phyloP scores from a whole-genome alignment of 1,140 invertebrate genomes.

The Drosophila paulistorum region DNA sequence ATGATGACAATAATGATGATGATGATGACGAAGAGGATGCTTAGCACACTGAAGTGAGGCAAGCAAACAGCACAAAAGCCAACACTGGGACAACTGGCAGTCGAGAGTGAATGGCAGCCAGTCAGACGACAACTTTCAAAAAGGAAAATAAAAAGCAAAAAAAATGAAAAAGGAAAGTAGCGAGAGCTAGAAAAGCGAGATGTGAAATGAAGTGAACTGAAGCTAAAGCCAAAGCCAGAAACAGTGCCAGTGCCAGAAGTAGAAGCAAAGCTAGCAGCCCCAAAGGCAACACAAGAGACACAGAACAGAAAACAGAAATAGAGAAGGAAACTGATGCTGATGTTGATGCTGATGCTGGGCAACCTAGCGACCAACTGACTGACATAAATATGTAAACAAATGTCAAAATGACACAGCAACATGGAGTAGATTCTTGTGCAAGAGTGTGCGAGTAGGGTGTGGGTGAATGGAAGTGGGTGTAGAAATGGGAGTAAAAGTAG shows the following conservation, averaged over 20 bases:
- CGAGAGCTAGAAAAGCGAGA: constrained; percentile 36
- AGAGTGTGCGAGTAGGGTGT: too few species aligned
- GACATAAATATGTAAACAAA: constrained; percentile 82
- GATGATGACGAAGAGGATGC: constrained; percentile 14
- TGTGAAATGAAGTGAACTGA: constrained; percentile 66
- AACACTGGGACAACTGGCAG: constrained; percentile 52
- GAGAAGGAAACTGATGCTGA: constrained; percentile 16
- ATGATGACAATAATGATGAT: neutral
- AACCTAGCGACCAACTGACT: constrained; percentile 71
- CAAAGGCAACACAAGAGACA: constrained; percentile 10
- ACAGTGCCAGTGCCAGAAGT: neutral
- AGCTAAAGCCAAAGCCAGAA: constrained; percentile 41
- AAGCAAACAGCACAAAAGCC: constrained; percentile 44
- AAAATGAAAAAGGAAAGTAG: constrained; percentile 26
- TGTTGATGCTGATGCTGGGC: constrained; percentile 25
- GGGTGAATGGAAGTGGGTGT: too few species aligned
- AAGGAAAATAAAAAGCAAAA: neutral
- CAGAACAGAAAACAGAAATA: constrained; percentile 23
- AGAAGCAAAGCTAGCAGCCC: constrained; percentile 34
- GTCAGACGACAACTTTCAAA: constrained; percentile 30
- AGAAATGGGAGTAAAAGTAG: neutral
- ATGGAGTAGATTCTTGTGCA: constrained; percentile 7
- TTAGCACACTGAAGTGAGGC: constrained; percentile 40
- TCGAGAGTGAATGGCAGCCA: constrained; percentile 72
- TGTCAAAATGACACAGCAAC: constrained; percentile 73